A percentile compares a stretch with the other conserved stretches of the same genome.
Evolutionary conservation across 64 coral and sea anemone genomes (phyloP).

Genomic region (Porites lutea): DNA sequence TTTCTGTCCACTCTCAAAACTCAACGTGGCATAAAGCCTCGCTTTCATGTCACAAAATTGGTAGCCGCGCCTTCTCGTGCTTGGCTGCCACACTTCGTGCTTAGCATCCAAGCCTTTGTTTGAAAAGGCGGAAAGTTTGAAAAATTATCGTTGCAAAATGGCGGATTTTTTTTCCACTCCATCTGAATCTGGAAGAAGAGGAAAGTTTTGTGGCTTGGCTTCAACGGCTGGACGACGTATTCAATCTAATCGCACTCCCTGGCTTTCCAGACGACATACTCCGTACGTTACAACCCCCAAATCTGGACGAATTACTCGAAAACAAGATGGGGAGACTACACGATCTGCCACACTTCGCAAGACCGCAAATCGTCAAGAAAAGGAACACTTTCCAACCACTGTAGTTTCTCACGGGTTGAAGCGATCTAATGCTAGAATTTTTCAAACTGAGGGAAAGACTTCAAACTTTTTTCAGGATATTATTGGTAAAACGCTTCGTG

Average conservation of each 20-base stretch:
- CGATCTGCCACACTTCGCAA: background rate
- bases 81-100: conserved; percentile 11
- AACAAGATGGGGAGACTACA: background rate
- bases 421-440: background rate
- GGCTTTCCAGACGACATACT: conserved; percentile 74
- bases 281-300: conserved; percentile 80
- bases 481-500: conserved; percentile 85
- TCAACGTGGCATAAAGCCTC: conserved; percentile 90
- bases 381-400: background rate
- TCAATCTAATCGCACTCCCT: conserved; percentile 42
- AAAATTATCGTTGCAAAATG: conserved; percentile 55
- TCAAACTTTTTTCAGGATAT: conserved; percentile 30
- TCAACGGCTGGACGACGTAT: background rate
- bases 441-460: background rate
- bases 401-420: background rate
- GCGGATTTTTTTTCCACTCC: conserved; percentile 36
- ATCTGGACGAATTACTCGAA: conserved; percentile 67
- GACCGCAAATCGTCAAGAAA: background rate
- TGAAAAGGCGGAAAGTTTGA: conserved; percentile 1
- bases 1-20: conserved; percentile 89
- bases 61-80: conserved; percentile 55
- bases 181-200: background rate
- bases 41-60: conserved; percentile 14
- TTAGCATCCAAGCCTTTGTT: background rate
- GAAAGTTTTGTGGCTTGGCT: background rate